Evolutionary conservation across 2,113 vertebrate genomes (phyloP), one percentile per base, ranked within the genome.

Genomic region (Nothobranchius kuhntae): DNA sequence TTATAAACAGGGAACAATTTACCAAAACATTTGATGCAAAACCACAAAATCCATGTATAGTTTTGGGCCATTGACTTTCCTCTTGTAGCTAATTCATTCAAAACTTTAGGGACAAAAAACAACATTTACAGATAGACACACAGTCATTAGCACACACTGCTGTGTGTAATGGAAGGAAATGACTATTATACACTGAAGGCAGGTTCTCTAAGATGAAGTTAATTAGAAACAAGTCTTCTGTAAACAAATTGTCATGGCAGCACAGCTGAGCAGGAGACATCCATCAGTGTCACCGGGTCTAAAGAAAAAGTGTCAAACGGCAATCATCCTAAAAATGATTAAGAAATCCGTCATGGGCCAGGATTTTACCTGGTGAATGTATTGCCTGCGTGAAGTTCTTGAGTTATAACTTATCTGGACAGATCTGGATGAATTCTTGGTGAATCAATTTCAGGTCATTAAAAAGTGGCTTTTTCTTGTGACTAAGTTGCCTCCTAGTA

Each of bases 391-490:
- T 68, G 53, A 71, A 76, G 51, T 80, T 88, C 44, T 53, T 30
- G n/a, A 73, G 40, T 65, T 71, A 36, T 53, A 69, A 58, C 56
- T 15, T 73, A 86, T 86, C 77, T 77, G 35, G 48, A 62, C 68
- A 73, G 56, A 84, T 77, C 77, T 71, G 61, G 66, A 54, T 65
- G 53, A 53, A 52, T 46, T 82, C 76, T 79, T 60, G 15, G 64
- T 51, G 15, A 86, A 90, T 87, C 80, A 81, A 88, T 86, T 75
- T 56, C 80, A 35, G 76, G 78, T 80, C 78, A 78, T 88, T 89
- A 87, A 88, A 45, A 89, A 80, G 83, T 86, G 70, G 78, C 61
- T 77, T 77, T 78, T 53, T 62, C 61, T 74, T 82, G 65, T 68
- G 84, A 63, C 71, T 74, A 54, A 73, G 68, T 74, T 64, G 70